Conservation (phyloP, 2,888 invertebrate genomes). For the Tiliacea citrago region DNA sequence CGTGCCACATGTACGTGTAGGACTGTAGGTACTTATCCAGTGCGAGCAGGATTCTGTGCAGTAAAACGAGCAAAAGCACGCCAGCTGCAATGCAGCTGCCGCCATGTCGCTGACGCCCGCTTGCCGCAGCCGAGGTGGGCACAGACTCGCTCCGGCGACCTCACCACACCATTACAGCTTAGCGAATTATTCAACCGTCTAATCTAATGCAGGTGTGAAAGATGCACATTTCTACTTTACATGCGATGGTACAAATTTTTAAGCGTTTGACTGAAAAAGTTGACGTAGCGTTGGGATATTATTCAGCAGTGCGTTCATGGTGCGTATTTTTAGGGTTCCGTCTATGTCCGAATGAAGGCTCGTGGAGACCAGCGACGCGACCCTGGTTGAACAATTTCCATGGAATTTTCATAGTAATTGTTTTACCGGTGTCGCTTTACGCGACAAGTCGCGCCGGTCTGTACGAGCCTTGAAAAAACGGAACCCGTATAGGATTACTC, state of each 20-base stretch:
- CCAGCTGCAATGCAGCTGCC: slow-evolving; percentile 89
- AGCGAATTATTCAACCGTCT: slow-evolving; percentile 79
- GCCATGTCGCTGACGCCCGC: slow-evolving; percentile 65
- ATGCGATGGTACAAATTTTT: background rate
- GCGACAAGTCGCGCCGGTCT: too few species aligned
- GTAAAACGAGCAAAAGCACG: slow-evolving; percentile 87
- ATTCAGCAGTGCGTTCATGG: slow-evolving; percentile 1
- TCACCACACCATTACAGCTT: slow-evolving; percentile 68
- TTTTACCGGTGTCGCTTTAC: too few species aligned
- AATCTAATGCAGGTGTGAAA: slow-evolving; percentile 75
- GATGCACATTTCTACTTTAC: slow-evolving; percentile 17
- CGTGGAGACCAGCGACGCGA: too few species aligned
- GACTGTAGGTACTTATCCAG: slow-evolving; percentile 29
- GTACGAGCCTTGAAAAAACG: too few species aligned
- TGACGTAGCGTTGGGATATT: background rate
- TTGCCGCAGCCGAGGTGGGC: slow-evolving; percentile 63
- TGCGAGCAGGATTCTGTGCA: slow-evolving; percentile 66
- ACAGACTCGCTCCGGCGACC: slow-evolving; percentile 59
- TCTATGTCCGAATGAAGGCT: too few species aligned
- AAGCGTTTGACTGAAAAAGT: slow-evolving; percentile 10
- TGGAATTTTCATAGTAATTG: too few species aligned
- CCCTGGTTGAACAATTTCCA: too few species aligned
- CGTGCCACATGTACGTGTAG: slow-evolving; percentile 26
- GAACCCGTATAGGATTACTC: too few species aligned
- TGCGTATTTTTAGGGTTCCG: slow-evolving; percentile 12